A percentile compares a stretch with the other conserved stretches of the same genome.
Conservation (phyloP, 2,113 vertebrate species). For the Seriola quinqueradiata region DNA sequence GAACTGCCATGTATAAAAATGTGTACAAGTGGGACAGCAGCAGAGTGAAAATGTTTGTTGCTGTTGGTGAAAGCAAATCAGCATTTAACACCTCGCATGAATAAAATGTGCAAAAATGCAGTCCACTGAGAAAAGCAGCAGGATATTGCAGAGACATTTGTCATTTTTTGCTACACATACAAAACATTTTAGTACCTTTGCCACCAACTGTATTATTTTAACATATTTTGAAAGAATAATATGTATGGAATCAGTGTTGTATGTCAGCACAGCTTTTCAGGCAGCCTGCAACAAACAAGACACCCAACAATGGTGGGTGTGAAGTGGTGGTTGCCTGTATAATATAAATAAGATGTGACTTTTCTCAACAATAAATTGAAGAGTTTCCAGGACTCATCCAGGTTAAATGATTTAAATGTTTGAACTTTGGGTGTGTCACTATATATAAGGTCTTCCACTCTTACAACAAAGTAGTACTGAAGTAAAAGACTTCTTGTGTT, state of each 20-base stretch:
- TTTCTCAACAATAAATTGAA: neutral
- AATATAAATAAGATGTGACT: neutral
- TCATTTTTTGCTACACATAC: constrained; percentile 7
- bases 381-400: neutral
- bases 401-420: too few relatives aligned
- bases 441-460: neutral
- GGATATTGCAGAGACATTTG: constrained; percentile 2
- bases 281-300: neutral
- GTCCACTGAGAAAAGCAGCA: neutral
- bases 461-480: neutral
- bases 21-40: constrained; percentile 34
- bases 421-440: too few relatives aligned
- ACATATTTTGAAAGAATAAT: neutral
- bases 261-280: constrained; percentile 8
- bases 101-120: constrained; percentile 48
- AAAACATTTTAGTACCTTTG: constrained; percentile 30
- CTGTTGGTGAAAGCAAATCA: constrained; percentile 53
- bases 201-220: neutral
- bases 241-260: neutral
- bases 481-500: neutral
- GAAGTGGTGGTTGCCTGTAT: neutral
- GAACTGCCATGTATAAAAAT: constrained; percentile 54
- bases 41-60: constrained; percentile 60
- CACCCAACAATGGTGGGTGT: neutral
- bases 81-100: constrained; percentile 60